Conservation (phyloP, 2,113 vertebrate genomes). For the Physeter macrocephalus region DNA sequence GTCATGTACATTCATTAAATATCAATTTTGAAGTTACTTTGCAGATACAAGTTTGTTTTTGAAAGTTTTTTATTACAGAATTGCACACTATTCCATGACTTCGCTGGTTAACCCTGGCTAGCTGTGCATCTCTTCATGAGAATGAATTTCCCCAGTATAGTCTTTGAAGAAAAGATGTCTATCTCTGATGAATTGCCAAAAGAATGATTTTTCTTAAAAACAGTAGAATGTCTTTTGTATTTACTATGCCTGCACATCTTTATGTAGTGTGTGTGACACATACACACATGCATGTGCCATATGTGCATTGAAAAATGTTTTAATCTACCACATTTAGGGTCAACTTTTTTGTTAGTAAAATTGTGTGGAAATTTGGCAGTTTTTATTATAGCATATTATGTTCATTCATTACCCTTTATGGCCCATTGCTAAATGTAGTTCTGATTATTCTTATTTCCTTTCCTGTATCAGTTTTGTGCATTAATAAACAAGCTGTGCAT, state of each 20-base stretch:
- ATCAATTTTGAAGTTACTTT: conserved; percentile 30
- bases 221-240: background rate
- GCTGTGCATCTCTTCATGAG: background rate
- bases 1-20: background rate
- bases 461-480: background rate
- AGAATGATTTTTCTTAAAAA: conserved; percentile 44
- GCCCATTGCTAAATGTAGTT: conserved; percentile 30
- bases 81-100: background rate
- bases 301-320: background rate
- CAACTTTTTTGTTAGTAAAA: conserved; percentile 26
- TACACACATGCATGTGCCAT: background rate
- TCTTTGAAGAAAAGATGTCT: background rate
- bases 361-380: background rate
- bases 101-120: background rate
- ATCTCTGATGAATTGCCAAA: background rate
- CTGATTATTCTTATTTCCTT: conserved; percentile 29
- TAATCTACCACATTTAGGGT: background rate
- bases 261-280: background rate
- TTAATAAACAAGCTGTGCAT: conserved; percentile 34
- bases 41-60: background rate
- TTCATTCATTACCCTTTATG: conserved; percentile 27
- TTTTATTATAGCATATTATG: background rate
- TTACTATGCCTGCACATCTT: background rate
- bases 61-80: conserved; percentile 17
- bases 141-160: background rate